Evolutionary conservation across 2,797 vertebrate genomes (phyloP).

Genomic region (Ceryle rudis): DNA sequence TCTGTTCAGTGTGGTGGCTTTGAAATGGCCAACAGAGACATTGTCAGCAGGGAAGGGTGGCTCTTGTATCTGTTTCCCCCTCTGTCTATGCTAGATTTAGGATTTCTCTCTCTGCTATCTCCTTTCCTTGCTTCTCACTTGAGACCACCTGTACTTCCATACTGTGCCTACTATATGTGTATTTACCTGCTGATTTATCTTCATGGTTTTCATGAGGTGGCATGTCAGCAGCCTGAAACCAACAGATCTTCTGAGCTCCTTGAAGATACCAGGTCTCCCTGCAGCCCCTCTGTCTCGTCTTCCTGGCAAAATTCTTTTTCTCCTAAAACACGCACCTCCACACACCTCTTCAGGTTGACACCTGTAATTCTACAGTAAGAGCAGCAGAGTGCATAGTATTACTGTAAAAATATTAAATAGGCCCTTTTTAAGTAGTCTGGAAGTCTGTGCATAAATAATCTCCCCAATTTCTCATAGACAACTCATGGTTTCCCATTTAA

Average conservation of each 20-base stretch:
- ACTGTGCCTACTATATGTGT: accelerated
- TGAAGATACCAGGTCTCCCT: background rate
- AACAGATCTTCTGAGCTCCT: background rate
- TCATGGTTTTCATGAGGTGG: background rate
- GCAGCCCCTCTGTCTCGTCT: background rate
- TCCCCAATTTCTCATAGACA: background rate
- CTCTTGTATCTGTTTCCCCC: background rate
- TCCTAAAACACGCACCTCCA: background rate
- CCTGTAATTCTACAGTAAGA: constrained; percentile 55
- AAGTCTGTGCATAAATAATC: background rate
- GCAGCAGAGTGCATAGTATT: constrained; percentile 63
- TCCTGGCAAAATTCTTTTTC: background rate
- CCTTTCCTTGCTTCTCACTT: background rate
- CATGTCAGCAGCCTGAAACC: background rate
- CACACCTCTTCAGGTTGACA: background rate
- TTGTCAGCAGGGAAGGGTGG: background rate
- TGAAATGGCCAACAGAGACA: background rate
- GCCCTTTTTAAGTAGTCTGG: background rate
- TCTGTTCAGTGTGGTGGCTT: background rate
- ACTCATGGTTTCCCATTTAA: background rate
- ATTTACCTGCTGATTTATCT: background rate
- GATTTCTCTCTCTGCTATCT: background rate
- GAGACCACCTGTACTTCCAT: accelerated
- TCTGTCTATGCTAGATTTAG: background rate
- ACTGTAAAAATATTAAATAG: constrained; percentile 53